Evolutionary conservation across 1,140 invertebrate genomes (phyloP).

Genomic region (Achroia grisella): DNA sequence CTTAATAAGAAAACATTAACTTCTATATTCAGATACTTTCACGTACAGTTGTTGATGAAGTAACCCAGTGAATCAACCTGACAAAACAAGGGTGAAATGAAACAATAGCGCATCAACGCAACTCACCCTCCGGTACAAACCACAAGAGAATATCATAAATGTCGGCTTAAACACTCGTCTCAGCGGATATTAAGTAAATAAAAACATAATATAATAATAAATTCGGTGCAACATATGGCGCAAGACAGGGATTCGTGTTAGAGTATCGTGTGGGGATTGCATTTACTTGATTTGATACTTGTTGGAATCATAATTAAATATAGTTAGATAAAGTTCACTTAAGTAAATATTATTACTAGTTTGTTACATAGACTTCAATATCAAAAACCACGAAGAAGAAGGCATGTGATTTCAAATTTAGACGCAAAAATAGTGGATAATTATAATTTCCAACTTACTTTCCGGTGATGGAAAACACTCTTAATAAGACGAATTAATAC

Average conservation of each 20-base stretch:
- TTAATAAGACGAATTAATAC: too few relatives aligned
- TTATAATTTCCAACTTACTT: too few relatives aligned
- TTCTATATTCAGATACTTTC: not conserved
- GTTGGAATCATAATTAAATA: too few relatives aligned
- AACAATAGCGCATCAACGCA: conserved; percentile 57
- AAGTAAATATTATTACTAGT: too few relatives aligned
- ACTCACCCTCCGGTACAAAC: conserved; percentile 45
- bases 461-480: too few relatives aligned
- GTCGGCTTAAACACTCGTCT: conserved; percentile 69
- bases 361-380: too few relatives aligned
- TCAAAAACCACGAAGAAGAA: too few relatives aligned
- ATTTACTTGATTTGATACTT: conserved; percentile 14
- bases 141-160: conserved; percentile 69
- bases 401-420: too few relatives aligned
- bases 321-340: too few relatives aligned
- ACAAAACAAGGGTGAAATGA: conserved; percentile 48
- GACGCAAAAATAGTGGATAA: too few relatives aligned
- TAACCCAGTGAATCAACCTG: conserved; percentile 26
- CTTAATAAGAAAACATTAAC: too few relatives aligned
- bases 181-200: conserved; percentile 59
- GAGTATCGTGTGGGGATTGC: conserved; percentile 10
- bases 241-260: conserved; percentile 14
- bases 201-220: conserved; percentile 72
- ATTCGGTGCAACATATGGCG: conserved; percentile 63
- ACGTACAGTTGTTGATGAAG: conserved; percentile 8